Conservation (phyloP, 2,113 vertebrate species). For the Melozone crissalis region DNA sequence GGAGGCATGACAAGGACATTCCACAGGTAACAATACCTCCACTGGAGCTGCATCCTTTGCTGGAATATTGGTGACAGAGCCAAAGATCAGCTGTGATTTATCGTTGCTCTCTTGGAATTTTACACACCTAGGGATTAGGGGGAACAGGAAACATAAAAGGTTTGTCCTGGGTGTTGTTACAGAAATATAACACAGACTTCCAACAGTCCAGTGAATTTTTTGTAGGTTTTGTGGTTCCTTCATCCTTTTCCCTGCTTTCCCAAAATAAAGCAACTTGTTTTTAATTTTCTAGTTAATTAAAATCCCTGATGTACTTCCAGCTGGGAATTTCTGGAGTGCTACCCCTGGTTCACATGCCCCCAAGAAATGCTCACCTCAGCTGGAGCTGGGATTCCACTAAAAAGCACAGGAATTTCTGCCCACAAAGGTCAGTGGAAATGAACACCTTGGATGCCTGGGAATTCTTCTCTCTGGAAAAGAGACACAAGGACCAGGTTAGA, state of each 20-base stretch:
- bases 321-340: background rate
- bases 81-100: conserved; percentile 90
- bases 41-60: conserved; percentile 95
- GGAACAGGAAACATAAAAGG: background rate
- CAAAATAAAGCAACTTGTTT: background rate
- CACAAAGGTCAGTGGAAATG: conserved; percentile 91
- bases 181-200: background rate
- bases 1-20: background rate
- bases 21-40: conserved; percentile 5
- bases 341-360: background rate
- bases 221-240: background rate
- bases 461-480: conserved; percentile 86
- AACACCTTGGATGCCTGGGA: conserved; percentile 95
- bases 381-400: conserved; percentile 93
- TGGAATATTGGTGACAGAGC: conserved; percentile 84
- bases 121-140: conserved; percentile 81
- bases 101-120: conserved; percentile 96
- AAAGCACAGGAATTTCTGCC: conserved; percentile 92
- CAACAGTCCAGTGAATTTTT: background rate
- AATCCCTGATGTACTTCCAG: background rate
- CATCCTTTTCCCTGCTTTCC: background rate
- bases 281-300: background rate
- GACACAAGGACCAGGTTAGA: background rate
- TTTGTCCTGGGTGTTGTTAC: background rate
- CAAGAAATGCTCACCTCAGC: conserved; percentile 80